A percentile compares a stretch with the other conserved stretches of the same genome.
Evolutionary conservation across 2,113 vertebrate species (phyloP).

Genomic region (Corythaeola cristata): DNA sequence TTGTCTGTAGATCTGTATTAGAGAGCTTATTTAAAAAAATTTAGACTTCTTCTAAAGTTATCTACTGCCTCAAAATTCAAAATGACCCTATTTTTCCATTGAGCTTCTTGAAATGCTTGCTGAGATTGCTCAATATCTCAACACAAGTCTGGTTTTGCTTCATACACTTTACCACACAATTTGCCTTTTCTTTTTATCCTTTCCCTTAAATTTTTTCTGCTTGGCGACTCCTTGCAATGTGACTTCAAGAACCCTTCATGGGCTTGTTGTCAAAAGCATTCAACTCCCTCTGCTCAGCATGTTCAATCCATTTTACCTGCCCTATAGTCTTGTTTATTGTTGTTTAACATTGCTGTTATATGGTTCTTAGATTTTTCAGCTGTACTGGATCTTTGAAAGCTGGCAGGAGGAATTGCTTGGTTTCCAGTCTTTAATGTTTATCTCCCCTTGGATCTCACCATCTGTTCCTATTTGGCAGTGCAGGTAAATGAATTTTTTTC

Average conservation of each 20-base stretch:
- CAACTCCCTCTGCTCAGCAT: neutral
- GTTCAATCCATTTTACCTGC: conserved; percentile 18
- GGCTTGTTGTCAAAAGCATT: neutral
- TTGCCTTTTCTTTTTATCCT: neutral
- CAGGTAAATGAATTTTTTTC: conserved; percentile 53
- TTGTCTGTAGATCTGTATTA: neutral
- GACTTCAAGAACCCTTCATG: neutral
- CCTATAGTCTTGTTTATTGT: conserved; percentile 25
- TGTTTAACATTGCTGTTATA: conserved; percentile 32
- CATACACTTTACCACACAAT: neutral
- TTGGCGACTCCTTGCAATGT: neutral
- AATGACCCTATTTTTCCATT: neutral
- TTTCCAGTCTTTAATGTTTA: conserved; percentile 65
- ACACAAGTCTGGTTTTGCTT: neutral
- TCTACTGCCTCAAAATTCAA: neutral
- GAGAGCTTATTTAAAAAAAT: neutral
- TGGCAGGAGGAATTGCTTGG: conserved; percentile 62
- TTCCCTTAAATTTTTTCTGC: neutral
- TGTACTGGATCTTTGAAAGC: conserved; percentile 40
- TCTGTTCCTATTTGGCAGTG: conserved; percentile 70
- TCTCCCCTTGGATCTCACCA: conserved; percentile 70
- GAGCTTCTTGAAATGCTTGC: neutral
- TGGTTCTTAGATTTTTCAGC: conserved; percentile 35
- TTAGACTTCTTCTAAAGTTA: neutral
- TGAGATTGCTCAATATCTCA: neutral